A percentile compares a stretch with the other conserved stretches of the same genome.
Evolutionary conservation across 2,888 invertebrate genomes (phyloP).

Genomic region (Ochropleura plecta): DNA sequence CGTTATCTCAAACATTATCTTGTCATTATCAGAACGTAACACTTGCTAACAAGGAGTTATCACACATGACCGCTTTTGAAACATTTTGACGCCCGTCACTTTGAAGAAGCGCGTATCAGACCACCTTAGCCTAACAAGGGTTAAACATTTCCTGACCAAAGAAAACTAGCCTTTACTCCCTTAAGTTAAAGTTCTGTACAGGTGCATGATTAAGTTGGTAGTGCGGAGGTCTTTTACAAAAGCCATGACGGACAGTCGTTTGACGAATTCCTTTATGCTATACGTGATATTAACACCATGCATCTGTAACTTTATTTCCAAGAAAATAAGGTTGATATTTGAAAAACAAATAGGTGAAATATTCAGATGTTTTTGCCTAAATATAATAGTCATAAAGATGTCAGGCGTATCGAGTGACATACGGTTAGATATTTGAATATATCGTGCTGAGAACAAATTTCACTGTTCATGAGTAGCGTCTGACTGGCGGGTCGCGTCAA

Average conservation of each 20-base stretch:
- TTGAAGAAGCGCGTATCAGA: conserved; percentile 80
- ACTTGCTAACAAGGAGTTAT: conserved; percentile 86
- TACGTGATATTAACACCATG: conserved; percentile 16
- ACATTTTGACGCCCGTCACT: conserved; percentile 85
- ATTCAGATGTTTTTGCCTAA: conserved; percentile 62
- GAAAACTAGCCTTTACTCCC: conserved; percentile 62
- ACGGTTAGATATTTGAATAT: conserved; percentile 83
- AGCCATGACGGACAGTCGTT: conserved; percentile 83
- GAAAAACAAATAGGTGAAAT: background rate
- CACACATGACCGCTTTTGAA: conserved; percentile 84
- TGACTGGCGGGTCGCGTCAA: conserved; percentile 72
- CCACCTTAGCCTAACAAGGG: conserved; percentile 76
- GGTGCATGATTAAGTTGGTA: conserved; percentile 57
- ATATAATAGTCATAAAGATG: conserved; percentile 83
- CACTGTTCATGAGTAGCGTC: conserved; percentile 83
- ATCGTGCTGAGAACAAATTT: conserved; percentile 88
- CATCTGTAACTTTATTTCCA: conserved; percentile 5
- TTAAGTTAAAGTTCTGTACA: conserved; percentile 55
- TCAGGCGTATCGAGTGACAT: conserved; percentile 87
- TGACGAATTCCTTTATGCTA: conserved; percentile 85
- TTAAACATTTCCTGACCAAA: conserved; percentile 60
- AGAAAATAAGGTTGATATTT: conserved; percentile 60
- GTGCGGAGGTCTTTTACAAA: conserved; percentile 73
- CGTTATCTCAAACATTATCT: conserved; percentile 77
- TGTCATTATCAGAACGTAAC: conserved; percentile 79